Percentiles rank a stretch among this genome's conserved stretches.
Conservation (phyloP, 2,888 invertebrate species). For the Pycnomerus fuliginosus region DNA sequence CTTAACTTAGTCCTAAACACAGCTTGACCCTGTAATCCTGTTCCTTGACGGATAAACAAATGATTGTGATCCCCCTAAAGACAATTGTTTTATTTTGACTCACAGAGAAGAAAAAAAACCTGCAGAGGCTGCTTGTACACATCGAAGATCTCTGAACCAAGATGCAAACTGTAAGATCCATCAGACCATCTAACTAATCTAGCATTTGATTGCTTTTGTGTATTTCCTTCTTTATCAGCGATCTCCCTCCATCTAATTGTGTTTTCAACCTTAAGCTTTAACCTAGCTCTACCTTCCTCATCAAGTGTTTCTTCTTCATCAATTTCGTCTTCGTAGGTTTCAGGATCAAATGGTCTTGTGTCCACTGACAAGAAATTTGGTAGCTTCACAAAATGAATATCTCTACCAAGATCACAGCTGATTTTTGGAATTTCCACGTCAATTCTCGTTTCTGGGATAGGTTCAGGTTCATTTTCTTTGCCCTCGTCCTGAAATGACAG, state of each 20-base stretch:
- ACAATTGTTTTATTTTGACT: constrained; percentile 4
- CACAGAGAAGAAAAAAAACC: constrained; percentile 46
- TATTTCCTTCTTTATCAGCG: constrained; percentile 79
- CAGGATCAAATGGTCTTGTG: constrained; percentile 92
- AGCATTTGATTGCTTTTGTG: constrained; percentile 89
- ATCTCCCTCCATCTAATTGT: constrained; percentile 92
- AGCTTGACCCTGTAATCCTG: constrained; percentile 95
- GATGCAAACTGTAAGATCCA: constrained; percentile 93
- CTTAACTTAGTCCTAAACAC: constrained; percentile 95
- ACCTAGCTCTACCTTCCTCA: constrained; percentile 92
- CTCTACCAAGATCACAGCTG: constrained; percentile 85
- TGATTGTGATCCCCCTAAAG: constrained; percentile 92
- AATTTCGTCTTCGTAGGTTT: constrained; percentile 96
- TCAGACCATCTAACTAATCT: constrained; percentile 97
- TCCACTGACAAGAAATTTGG: constrained; percentile 99
- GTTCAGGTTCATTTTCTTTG: constrained; percentile 74
- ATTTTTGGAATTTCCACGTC: constrained; percentile 97
- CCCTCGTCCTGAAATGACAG: constrained; percentile 57
- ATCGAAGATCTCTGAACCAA: constrained; percentile 98
- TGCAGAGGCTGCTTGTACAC: constrained; percentile 91
- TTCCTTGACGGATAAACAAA: constrained; percentile 95
- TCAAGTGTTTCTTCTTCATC: constrained; percentile 98
- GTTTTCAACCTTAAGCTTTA: constrained; percentile 94
- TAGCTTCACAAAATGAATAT: constrained; percentile 93
- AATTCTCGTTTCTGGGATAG: constrained; percentile 88